Evolutionary conservation across 2,797 vertebrate species (phyloP), one percentile per base, ranked within the genome.

Genomic region (Semotilus atromaculatus): DNA sequence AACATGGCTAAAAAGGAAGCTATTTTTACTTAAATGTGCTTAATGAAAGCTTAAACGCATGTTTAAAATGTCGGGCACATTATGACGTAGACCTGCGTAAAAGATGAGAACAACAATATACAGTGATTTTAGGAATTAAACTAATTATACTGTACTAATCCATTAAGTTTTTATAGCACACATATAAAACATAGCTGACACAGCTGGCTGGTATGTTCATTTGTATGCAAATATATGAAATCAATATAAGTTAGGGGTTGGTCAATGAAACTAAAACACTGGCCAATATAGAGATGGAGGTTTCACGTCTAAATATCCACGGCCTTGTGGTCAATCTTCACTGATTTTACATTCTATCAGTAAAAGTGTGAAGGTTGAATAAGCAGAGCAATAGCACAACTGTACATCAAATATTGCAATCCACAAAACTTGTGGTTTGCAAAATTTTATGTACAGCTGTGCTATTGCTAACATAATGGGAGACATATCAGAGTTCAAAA

Each of bases 11-110:
- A 60, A 62, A 68, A 38, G 34, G 11, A 64, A 34, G 11, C 10
- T 13, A 10, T 45, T 40, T 72, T 72, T 31, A 53, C 16, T 79
- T 75, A n/a, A 53, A 64, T 21, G 8, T 29, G 16, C n/a, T 23
- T 43, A 77, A 83, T 43, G n/a, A 84, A 26, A 76, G 64, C 36
- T 70, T 68, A 78, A 78, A 43, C 16, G 21, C 19, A 34, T 21
- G 7, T 67, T 80, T 68, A 51, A 67, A 80, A 43, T 36, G 60
- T 55, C 34, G 68, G 62, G 3, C 29, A 31, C 26, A 45, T 74
- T 74, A 11, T 36, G 29, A 64, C 1, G 2, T 45, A 21, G 5
- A 73, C 11, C 40, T 0, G 1, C 14, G 1, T 31, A 31, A 64
- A 64, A 8, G 16, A 31, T 31, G 29, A 23, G 21, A 43, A 73